Evolutionary conservation across 1,140 invertebrate species (phyloP), one percentile per base, ranked within the genome.

Genomic region (Neodiprion fabricii): DNA sequence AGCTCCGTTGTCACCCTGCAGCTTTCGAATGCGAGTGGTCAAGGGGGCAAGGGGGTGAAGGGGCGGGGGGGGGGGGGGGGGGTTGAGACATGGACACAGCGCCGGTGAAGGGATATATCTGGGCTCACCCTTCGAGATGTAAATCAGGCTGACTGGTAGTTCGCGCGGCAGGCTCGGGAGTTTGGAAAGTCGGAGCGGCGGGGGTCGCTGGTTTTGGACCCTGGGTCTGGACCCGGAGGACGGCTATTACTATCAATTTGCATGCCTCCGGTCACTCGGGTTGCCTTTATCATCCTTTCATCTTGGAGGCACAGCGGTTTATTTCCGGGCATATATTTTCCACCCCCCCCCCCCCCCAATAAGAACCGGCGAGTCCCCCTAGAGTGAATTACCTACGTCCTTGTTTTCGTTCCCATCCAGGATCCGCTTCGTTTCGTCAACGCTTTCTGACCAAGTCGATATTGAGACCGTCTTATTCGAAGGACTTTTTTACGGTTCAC

Each of bases 171-270:
- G 53, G 8, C 28, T 40, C 5, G 1, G 28, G 28, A 40, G 28
- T 40, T 40, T 12, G 53, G 53, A 14, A 61, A 17, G 53, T 61
- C 4, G 28, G 53, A 9, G n/a, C 9, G 1, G 70, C 14, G 74
- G 75, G 79, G 28, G 28, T 40, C 28, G 28, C 28, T 40, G 28
- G 28, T 40, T 40, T 40, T 40, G 28, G 28, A 40, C 28, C 28
- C 28, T 40, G 28, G 28, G 28, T 40, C 28, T 40, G 28, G 76
- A 76, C 78, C 79, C 76, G 70, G 68, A 77, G 80, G 71, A 78
- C 75, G 78, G 78, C 80, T 81, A 81, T 81, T 81, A 81, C 80
- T 79, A 81, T 81, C 78, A 81, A 81, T 81, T 81, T 81, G 80
- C 80, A 81, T 81, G 80, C 78, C 78, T 81, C 78, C 80, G 80